Evolutionary conservation across 1,140 invertebrate genomes (phyloP).

Genomic region (Nymphalis io): DNA sequence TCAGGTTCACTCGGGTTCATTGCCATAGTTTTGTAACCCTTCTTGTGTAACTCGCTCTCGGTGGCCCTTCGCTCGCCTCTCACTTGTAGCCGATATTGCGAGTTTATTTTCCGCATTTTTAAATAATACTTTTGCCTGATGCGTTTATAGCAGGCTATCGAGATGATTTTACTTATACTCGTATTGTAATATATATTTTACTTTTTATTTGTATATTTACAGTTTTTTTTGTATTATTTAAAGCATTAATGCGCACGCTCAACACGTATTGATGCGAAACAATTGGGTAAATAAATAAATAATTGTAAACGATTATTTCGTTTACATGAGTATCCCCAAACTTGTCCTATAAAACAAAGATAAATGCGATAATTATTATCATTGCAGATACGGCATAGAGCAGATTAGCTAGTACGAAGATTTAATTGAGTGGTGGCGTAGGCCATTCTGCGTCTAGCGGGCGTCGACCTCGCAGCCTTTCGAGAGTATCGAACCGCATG

Average conservation of each 20-base stretch:
- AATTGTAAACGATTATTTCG: not conserved
- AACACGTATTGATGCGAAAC: no score
- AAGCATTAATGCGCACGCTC: no score
- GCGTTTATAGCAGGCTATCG: not conserved
- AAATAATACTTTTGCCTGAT: not conserved
- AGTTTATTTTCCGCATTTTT: conserved; percentile 40
- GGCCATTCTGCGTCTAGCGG: conserved; percentile 77
- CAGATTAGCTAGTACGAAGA: conserved; percentile 59
- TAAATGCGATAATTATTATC: not conserved
- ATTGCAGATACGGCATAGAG: not conserved
- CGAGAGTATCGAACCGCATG: conserved; percentile 76
- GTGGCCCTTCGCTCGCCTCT: conserved; percentile 70
- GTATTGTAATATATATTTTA: not conserved
- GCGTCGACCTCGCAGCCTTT: conserved; percentile 71
- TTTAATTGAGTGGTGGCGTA: conserved; percentile 71
- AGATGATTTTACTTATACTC: not conserved
- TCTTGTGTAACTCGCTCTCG: conserved; percentile 80
- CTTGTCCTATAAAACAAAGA: not conserved
- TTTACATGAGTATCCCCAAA: not conserved
- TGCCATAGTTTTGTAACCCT: conserved; percentile 82
- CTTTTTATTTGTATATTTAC: no score
- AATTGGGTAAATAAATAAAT: no score
- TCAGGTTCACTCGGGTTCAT: conserved; percentile 79
- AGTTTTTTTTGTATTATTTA: no score
- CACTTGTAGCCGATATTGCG: conserved; percentile 66